phyloP scores from a whole-genome alignment of 2,797 vertebrate species.

The Calcarius lapponicus region DNA sequence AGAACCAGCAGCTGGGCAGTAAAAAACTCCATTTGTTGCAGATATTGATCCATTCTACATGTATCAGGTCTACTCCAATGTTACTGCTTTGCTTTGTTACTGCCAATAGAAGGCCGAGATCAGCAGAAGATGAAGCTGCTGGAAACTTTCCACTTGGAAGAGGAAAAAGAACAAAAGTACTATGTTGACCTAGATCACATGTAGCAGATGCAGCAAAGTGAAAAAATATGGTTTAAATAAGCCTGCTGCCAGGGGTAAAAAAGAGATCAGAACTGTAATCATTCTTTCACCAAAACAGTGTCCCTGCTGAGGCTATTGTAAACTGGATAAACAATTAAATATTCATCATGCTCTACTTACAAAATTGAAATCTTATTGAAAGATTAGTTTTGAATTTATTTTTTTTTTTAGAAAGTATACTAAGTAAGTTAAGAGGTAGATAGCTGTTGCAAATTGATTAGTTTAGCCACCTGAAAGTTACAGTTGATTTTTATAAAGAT shows the following conservation, averaged over 20 bases:
- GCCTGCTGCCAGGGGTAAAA: rapidly evolving
- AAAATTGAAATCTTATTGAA: background rate
- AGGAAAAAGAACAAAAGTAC: background rate
- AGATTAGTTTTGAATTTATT: background rate
- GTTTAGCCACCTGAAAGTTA: background rate
- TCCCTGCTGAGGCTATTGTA: background rate
- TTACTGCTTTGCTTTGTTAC: background rate
- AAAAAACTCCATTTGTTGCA: background rate
- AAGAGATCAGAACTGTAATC: background rate
- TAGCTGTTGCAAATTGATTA: background rate
- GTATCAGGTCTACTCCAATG: background rate
- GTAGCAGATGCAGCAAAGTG: background rate
- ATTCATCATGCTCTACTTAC: background rate
- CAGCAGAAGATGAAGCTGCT: background rate
- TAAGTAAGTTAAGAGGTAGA: background rate
- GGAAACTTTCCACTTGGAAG: background rate
- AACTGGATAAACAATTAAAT: background rate
- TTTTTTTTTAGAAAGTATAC: background rate
- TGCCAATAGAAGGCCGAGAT: background rate
- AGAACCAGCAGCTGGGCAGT: background rate
- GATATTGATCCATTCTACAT: background rate
- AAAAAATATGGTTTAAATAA: background rate
- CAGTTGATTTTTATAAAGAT: background rate
- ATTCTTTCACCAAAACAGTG: background rate
- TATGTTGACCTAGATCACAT: background rate